Evolutionary conservation across 2,888 invertebrate genomes (phyloP), one percentile per base, ranked within the genome.

Genomic region (Leucoptera coffeella): DNA sequence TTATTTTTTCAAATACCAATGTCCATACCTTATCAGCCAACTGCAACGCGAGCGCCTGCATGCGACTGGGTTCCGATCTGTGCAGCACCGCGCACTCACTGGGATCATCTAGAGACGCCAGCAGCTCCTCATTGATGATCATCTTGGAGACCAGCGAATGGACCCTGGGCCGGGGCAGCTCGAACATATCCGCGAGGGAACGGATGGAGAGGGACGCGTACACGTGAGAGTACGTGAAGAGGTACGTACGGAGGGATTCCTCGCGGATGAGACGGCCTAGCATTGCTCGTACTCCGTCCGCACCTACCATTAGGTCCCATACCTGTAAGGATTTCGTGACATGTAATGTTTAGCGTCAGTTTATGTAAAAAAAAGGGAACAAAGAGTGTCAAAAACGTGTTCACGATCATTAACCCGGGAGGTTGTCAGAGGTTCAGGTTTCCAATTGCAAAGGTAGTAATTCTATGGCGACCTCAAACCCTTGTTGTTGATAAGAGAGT

Each of bases 71-170:
- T 56, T 99, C 99, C 8, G 96, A 95, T 28, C 96, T 83, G 55
- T 99, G 99, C 82, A 99, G 87, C 11, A 97, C 94, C 3, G 99
- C 85, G 3, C 95, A 94, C 50, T 95, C 93, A 17, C 94, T 92
- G 1, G 99, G 99, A 59, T 99, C 97, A 48, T 99, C 99, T 46
- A 99, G 69, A 2, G 96, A 96, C 1, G 97, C 97, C 74, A 85
- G 47, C 15, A 72, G 45, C 37, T 62, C 67, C 35, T 72, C 64
- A 25, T 96, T 96, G 40, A 99, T 96, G 35, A 99, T 99, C 99
- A 99, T 99, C 73, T 99, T 99, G 43, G 95, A 95, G 41, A 97
- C 94, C 27, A 86, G 84, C n/a, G 92, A 92, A 62, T 93, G 91
- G 2, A 93, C 92, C 29, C 85, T 78, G 12, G 85, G 71, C 33